Evolutionary conservation across 1,140 invertebrate species (phyloP).

Genomic region (Calliopsis andreniformis): DNA sequence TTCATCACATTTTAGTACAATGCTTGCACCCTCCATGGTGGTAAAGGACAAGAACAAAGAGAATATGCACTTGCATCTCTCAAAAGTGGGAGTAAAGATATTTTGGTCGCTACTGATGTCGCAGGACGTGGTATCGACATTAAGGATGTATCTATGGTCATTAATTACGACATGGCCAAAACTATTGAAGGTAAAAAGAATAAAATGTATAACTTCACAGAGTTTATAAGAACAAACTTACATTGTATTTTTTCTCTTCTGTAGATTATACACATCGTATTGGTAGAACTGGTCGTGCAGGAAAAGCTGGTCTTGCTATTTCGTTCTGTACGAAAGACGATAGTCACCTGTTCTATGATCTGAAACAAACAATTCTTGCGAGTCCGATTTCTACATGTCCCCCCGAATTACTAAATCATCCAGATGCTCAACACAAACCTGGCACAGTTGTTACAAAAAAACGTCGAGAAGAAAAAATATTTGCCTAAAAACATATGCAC

Average conservation of each 20-base stretch:
- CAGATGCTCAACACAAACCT: slow-evolving; percentile 98
- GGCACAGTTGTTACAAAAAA: slow-evolving; percentile 97
- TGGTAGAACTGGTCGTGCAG: slow-evolving; percentile 98
- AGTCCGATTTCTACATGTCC: slow-evolving; percentile 98
- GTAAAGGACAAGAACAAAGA: slow-evolving; percentile 99
- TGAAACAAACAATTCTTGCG: slow-evolving; percentile 94
- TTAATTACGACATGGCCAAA: slow-evolving; percentile 99
- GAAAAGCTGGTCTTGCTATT: slow-evolving; percentile 97
- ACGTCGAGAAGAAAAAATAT: slow-evolving; percentile 97
- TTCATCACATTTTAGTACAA: slow-evolving; percentile 86
- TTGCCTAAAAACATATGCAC: slow-evolving; percentile 84
- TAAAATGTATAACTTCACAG: no score
- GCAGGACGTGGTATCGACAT: slow-evolving; percentile 99
- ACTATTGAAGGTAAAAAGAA: slow-evolving; percentile 91
- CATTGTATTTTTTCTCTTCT: slow-evolving; percentile 63
- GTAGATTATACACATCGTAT: slow-evolving; percentile 99
- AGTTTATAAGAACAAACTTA: background rate
- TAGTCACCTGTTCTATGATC: slow-evolving; percentile 96
- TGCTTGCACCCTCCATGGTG: slow-evolving; percentile 98
- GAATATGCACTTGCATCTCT: slow-evolving; percentile 98
- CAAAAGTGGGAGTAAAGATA: slow-evolving; percentile 97
- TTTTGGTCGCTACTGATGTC: slow-evolving; percentile 99
- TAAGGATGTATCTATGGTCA: slow-evolving; percentile 98
- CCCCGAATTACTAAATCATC: slow-evolving; percentile 98
- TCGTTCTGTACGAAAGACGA: slow-evolving; percentile 99